These are phyloP conservation scores for Condylura cristata DNA, from an alignment of 2,113 vertebrate species.

Conservation along the genomic window DNA sequence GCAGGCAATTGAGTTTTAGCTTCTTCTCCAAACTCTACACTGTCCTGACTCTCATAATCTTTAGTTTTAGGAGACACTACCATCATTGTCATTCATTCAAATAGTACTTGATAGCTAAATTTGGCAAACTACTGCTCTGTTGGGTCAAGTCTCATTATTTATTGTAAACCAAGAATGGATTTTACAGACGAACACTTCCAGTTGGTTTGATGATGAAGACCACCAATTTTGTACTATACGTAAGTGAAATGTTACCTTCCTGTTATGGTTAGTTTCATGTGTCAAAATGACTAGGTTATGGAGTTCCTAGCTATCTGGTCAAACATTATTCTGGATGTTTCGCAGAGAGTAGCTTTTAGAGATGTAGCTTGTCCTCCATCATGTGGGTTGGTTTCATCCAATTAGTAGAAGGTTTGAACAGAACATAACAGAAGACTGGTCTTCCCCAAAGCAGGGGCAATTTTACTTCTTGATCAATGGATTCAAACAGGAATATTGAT, in stretches of 20 bases:
- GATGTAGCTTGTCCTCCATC: not conserved
- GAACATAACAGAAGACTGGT: not conserved
- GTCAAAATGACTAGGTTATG: not conserved
- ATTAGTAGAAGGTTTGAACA: not conserved
- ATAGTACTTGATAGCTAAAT: not conserved
- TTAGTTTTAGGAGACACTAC: not conserved
- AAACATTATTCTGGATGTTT: slow-evolving; percentile 17
- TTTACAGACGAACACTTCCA: not conserved
- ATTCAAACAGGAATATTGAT: not conserved
- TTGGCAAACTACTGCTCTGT: not conserved
- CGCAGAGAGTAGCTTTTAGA: not conserved
- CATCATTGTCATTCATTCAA: not conserved
- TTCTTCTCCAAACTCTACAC: not conserved
- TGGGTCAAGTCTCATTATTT: not conserved
- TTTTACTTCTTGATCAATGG: not conserved
- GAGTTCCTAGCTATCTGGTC: not conserved
- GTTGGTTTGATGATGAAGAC: not conserved
- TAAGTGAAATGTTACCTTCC: not conserved
- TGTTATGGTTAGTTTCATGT: not conserved
- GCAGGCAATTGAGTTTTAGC: not conserved
- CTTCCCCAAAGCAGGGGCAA: not conserved
- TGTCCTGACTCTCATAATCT: not conserved
- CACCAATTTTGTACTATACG: not conserved
- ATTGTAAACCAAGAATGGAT: not conserved
- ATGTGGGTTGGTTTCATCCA: not conserved